Conservation (phyloP, 2,113 vertebrate genomes). For the Heterotis niloticus region DNA sequence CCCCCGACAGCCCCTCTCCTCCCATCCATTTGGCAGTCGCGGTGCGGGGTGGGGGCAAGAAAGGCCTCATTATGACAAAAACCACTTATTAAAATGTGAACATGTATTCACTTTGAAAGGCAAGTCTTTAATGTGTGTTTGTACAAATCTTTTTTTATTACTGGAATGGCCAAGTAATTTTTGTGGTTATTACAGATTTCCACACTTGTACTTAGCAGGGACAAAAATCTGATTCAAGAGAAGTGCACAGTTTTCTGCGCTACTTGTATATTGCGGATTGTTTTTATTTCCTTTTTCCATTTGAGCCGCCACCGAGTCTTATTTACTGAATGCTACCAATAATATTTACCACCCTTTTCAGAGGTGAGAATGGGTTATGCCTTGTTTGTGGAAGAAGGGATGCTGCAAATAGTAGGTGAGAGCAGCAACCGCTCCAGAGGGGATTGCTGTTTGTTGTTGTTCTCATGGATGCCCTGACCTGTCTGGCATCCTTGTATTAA, state of each 20-base stretch:
- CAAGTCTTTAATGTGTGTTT: conserved; percentile 13
- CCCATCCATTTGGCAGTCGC: conserved; percentile 9
- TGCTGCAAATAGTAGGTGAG: too few species aligned
- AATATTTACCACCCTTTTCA: too few species aligned
- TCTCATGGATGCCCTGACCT: too few species aligned
- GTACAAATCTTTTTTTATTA: conserved; percentile 14
- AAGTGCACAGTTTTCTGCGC: conserved; percentile 15
- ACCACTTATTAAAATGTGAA: conserved; percentile 23
- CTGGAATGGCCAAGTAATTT: background rate
- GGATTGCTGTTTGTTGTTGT: too few species aligned
- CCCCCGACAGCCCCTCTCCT: background rate
- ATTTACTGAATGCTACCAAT: too few species aligned
- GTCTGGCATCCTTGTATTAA: too few species aligned
- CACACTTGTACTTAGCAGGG: conserved; percentile 12
- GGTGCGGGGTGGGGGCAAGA: background rate
- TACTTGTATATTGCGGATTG: background rate
- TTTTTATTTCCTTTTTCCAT: background rate
- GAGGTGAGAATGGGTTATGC: too few species aligned
- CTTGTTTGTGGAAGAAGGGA: too few species aligned
- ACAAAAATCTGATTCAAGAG: conserved; percentile 13
- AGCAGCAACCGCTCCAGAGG: too few species aligned
- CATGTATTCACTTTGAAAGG: conserved; percentile 21
- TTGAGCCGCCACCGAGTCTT: background rate
- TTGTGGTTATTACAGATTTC: background rate
- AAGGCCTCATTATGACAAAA: conserved; percentile 7